These are phyloP conservation scores for Stenchaetothrips biformis DNA, from an alignment of 2,888 invertebrate genomes.

Conservation along the genomic window DNA sequence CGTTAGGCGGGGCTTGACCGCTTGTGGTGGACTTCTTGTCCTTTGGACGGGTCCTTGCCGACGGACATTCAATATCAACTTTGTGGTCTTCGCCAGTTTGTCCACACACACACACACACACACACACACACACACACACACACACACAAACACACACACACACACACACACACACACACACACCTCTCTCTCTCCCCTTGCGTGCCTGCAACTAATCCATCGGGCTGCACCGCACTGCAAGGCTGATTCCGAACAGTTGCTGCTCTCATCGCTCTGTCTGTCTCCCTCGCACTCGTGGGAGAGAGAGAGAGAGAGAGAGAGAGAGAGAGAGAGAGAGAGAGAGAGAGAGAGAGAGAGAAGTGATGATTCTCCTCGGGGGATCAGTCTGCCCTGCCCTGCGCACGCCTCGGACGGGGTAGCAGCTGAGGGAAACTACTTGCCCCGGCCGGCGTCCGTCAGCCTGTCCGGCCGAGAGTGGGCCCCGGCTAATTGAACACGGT, in stretches of 20 bases:
- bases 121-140: background rate
- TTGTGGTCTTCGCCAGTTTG: background rate
- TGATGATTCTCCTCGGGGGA: background rate
- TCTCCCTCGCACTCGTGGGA: no score
- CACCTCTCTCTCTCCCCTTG: no score
- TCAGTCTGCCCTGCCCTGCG: background rate
- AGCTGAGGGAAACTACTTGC: no score
- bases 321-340: no score
- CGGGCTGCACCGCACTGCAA: background rate
- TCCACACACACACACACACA: background rate
- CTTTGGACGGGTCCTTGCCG: background rate
- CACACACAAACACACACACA: background rate
- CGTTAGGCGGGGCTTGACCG: background rate
- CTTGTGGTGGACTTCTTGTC: background rate
- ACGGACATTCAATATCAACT: background rate
- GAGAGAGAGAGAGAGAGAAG: no score
- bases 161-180: background rate
- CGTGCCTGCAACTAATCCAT: background rate
- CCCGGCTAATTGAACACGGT: background rate
- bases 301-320: no score
- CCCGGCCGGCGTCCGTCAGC: no score
- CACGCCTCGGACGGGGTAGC: background rate
- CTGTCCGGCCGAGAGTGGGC: background rate
- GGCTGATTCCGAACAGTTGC: no score
- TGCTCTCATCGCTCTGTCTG: no score